Evolutionary conservation across 2,888 invertebrate genomes (phyloP), one percentile per base, ranked within the genome.

Genomic region (Rhorus exstirpatorius): DNA sequence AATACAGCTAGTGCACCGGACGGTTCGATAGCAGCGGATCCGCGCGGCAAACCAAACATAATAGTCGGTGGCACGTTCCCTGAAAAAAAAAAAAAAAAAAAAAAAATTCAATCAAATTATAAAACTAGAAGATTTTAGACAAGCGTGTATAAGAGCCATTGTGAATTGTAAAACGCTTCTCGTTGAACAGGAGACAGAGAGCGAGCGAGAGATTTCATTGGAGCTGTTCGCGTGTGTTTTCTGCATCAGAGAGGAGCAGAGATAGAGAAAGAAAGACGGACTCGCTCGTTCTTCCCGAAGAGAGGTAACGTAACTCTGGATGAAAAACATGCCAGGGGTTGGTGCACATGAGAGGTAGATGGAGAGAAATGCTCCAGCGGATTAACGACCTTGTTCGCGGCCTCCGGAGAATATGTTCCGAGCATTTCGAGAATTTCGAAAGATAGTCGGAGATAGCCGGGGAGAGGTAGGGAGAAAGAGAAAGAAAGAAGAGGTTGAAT

Each of bases 31-130:
- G 96, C 96, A 19, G 96, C 97, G 0, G 97, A 97, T 0, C 97
- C 97, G 51, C 96, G 95, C 12, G 96, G 95, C 79, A 97, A 94
- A 87, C 96, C 95, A 87, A 97, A 96, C 71, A 96, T 94, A 83
- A 97, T 96, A 10, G 97, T 96, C 3, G 97, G 97, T 0, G 97
- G 97, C 46, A 96, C 96, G 89, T 97, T 97, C 86, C 97, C 97
- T 96, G 90, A 21, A 93, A 60, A 53, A 35, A 65, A 19, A 68
- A 24, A 53, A 38, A 21, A 17, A 35, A 26, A 75, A 58, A 38
- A 38, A 60, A 7, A 35, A 53, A 76, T 53, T 3, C 3, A 75
- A 35, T 8, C 10, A 41, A 53, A 38, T 38, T 12, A 17, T 51
- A 41, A 17, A n/a, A 17, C 1, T 6, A 24, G 14, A 17, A n/a